A percentile compares a stretch with the other conserved stretches of the same genome.
phyloP scores from a whole-genome alignment of 2,888 invertebrate genomes.

The Lymantria monacha region DNA sequence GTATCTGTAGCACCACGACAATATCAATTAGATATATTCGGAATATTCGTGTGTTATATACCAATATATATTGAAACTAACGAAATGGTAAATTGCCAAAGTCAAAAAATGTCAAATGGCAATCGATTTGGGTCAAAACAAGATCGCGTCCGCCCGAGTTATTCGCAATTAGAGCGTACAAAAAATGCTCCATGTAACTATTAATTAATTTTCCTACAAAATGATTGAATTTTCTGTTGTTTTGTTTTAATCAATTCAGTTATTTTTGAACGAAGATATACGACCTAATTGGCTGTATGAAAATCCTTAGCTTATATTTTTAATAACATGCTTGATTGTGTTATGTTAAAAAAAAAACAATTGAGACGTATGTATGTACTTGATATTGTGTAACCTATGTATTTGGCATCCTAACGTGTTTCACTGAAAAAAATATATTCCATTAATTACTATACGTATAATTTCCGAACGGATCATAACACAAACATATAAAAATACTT shows the following conservation, averaged over 20 bases:
- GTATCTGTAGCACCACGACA: too few relatives aligned
- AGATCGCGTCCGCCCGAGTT: too few relatives aligned
- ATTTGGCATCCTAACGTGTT: neutral
- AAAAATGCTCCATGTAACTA: too few relatives aligned
- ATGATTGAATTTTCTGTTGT: too few relatives aligned
- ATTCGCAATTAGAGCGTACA: too few relatives aligned
- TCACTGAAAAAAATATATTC: slow-evolving; percentile 7
- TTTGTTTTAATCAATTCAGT: neutral
- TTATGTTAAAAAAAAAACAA: neutral
- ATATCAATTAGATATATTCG: too few relatives aligned
- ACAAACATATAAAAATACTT: neutral
- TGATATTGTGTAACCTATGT: neutral
- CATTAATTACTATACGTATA: slow-evolving; percentile 3
- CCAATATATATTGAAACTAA: too few relatives aligned
- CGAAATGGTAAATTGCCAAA: too few relatives aligned
- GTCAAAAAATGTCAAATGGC: too few relatives aligned
- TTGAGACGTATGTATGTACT: neutral
- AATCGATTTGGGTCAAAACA: too few relatives aligned
- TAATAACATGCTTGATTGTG: neutral
- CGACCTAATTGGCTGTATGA: neutral
- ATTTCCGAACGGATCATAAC: neutral
- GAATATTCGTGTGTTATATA: too few relatives aligned
- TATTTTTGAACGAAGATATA: neutral
- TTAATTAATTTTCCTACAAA: too few relatives aligned
- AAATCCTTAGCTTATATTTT: neutral